Conservation (phyloP, 2,113 vertebrate species). For the Indicator maculatus region DNA sequence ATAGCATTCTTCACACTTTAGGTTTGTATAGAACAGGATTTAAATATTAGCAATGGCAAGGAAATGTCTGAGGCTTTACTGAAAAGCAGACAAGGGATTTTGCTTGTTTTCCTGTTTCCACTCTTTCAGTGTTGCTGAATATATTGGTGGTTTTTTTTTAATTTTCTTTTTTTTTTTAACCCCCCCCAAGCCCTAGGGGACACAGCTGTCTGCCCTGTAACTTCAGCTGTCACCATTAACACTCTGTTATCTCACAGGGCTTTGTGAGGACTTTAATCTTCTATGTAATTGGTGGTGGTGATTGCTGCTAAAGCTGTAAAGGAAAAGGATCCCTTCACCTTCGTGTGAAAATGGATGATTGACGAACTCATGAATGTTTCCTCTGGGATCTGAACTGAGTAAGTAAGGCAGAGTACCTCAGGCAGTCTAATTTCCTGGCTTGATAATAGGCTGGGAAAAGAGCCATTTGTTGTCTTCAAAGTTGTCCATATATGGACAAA, state of each 20-base stretch:
- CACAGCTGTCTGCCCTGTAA: neutral
- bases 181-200: neutral
- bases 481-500: constrained; percentile 67
- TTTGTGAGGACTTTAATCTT: constrained; percentile 25
- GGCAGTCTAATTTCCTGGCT: constrained; percentile 65
- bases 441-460: constrained; percentile 67
- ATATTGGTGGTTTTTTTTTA: neutral
- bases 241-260: neutral
- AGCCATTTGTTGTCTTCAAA: constrained; percentile 59
- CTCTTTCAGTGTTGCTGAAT: neutral
- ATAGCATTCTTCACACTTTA: neutral
- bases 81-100: neutral
- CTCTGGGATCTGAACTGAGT: neutral
- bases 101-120: neutral
- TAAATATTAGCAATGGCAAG: neutral
- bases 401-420: constrained; percentile 45
- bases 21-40: neutral
- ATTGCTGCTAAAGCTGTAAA: constrained; percentile 32
- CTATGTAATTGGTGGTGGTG: neutral
- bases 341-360: constrained; percentile 33
- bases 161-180: neutral
- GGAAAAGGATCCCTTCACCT: constrained; percentile 44
- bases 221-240: neutral
- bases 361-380: constrained; percentile 27
- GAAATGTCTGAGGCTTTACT: neutral